Conservation (phyloP, 2,888 invertebrate genomes). For the Acheta domesticus region DNA sequence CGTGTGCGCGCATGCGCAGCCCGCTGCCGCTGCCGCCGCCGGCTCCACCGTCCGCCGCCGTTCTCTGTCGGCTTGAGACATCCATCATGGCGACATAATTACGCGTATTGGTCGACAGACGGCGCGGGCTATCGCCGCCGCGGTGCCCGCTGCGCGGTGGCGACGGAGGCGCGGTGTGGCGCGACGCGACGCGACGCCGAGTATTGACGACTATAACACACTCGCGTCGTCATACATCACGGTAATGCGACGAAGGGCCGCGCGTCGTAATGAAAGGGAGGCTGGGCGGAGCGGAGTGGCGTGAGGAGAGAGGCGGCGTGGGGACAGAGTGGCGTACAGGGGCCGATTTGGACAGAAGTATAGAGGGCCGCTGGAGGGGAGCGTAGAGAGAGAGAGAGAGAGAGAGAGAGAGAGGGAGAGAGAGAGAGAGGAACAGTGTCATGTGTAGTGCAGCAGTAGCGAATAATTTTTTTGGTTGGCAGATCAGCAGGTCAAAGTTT, state of each 20-base stretch:
- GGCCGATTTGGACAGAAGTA: no score
- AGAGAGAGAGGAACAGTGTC: no score
- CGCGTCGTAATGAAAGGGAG: no score
- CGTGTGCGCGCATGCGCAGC: neutral
- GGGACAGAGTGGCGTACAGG: no score
- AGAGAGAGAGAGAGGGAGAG: no score
- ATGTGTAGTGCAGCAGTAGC: no score
- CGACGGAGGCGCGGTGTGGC: neutral
- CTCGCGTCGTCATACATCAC: constrained; percentile 6
- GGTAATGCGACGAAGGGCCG: neutral
- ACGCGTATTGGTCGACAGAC: neutral
- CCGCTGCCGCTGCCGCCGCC: neutral
- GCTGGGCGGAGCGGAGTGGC: no score
- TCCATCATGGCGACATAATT: constrained; percentile 18
- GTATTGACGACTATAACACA: constrained; percentile 18
- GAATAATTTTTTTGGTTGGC: no score
- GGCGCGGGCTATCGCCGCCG: neutral
- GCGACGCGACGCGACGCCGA: neutral
- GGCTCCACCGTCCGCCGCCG: neutral
- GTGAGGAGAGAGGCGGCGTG: no score
- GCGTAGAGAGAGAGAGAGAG: no score
- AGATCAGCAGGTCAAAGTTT: no score
- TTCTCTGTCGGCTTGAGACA: constrained; percentile 3
- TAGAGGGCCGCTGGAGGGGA: no score
- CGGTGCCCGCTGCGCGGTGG: neutral